Base-by-base conservation (phyloP, 2,888 invertebrate genomes). In the Cryptus armator region DNA sequence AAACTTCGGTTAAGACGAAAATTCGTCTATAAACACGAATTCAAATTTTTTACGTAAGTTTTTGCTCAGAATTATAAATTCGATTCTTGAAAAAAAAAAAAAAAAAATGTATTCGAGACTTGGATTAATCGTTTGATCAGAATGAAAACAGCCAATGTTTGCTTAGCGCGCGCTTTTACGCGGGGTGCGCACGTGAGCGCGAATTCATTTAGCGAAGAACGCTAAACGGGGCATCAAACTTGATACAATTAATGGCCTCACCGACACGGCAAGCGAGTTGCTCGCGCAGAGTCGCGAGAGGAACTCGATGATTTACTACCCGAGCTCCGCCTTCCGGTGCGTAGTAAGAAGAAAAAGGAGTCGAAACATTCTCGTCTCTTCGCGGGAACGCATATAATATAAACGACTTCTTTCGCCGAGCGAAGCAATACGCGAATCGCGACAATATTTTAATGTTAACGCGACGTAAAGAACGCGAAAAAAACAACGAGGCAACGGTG, bases 211-310 rank as follows among this genome's bases (percentile, higher is more conserved):
- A 85, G 74, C 75, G 59, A 81, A 75, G 79, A 81, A 81, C 80
- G 82, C 81, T 83, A 86, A 86, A 85, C 81, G 85, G 80, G 83
- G 85, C 84, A 86, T 86, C 84, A 86, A 87, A 86, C 81, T 85
- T 86, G 86, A 84, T 86, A 86, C 86, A 87, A 87, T 87, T 86
- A 87, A 87, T 87, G 86, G 86, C 77, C 84, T 86, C 71, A 84
- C 86, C 78, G 85, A 87, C 86, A 86, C 87, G 79, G 62, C 16
- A 68, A 37, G 67, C 9, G 59, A 43, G 59, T n/a, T 70, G 68
- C 71, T 51, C 16, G 29, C 37, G 16, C 56, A 37, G 51, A 59
- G 59, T 77, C 68, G 67, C 43, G 76, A 72, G 76, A 72, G 66
- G 62, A 81, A 77, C 84, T 81, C 78, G 81, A 79, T 87, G 87